phyloP scores from a whole-genome alignment of 1,140 invertebrate species.

The Drosophila ercepeae region DNA sequence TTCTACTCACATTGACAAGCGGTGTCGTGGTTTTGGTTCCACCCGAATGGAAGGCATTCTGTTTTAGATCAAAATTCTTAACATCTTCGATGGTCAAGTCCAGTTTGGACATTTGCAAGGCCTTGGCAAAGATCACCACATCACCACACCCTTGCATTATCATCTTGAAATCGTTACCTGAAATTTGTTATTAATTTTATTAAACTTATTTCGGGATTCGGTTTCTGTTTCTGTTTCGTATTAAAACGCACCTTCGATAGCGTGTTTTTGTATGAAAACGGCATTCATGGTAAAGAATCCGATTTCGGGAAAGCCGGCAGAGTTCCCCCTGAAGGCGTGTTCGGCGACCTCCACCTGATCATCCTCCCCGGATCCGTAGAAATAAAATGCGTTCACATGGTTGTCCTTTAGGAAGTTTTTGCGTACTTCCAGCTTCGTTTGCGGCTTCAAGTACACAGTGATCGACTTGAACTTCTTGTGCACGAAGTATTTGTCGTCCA shows the following conservation, averaged over 20 bases:
- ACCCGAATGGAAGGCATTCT: slow-evolving; percentile 58
- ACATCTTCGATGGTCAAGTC: slow-evolving; percentile 54
- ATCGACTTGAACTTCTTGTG: slow-evolving; percentile 41
- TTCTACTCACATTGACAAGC: slow-evolving; percentile 58
- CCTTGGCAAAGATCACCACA: slow-evolving; percentile 50
- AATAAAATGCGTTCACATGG: slow-evolving; percentile 61
- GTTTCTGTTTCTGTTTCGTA: no score
- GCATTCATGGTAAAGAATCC: slow-evolving; percentile 39
- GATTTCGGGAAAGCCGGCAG: slow-evolving; percentile 72
- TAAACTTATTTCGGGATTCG: no score
- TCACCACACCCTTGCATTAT: slow-evolving; percentile 42
- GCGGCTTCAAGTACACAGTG: slow-evolving; percentile 34
- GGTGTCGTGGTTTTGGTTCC: slow-evolving; percentile 33
- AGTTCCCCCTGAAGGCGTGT: slow-evolving; percentile 63
- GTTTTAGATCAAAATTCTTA: slow-evolving; percentile 37
- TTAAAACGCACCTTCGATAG: slow-evolving; percentile 71
- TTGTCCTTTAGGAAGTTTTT: slow-evolving; percentile 59
- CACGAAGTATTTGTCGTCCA: slow-evolving; percentile 33
- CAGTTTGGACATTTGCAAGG: slow-evolving; percentile 65
- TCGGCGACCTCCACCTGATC: slow-evolving; percentile 64
- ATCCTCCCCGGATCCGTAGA: slow-evolving; percentile 45
- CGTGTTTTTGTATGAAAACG: slow-evolving; percentile 46
- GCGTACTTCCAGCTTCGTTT: slow-evolving; percentile 45
- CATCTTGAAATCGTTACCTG: slow-evolving; percentile 62
- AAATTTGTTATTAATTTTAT: not conserved